Percentiles rank a stretch among this genome's conserved stretches.
phyloP scores from a whole-genome alignment of 2,888 invertebrate species.

The Luperina testacea region DNA sequence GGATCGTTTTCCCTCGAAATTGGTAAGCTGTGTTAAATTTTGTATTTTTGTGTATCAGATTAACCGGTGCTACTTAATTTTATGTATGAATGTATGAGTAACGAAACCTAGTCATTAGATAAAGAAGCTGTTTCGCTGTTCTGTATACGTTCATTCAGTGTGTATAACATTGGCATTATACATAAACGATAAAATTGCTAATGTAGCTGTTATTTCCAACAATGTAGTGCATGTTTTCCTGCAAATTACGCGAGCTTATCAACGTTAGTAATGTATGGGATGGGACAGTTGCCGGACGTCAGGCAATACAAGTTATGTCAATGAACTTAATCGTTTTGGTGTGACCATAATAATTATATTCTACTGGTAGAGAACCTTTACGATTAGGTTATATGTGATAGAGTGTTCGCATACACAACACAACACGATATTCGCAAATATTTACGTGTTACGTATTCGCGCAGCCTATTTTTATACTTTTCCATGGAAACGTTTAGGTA shows the following conservation, averaged over 20 bases:
- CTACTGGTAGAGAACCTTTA: constrained; percentile 15
- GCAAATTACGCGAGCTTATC: constrained; percentile 46
- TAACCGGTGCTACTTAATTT: neutral
- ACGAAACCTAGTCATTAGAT: constrained; percentile 11
- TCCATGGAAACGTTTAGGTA: constrained; percentile 13
- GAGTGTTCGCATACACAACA: neutral
- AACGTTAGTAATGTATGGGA: constrained; percentile 44
- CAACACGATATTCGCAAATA: constrained; percentile 19
- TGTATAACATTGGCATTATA: constrained; percentile 18
- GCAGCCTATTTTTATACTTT: constrained; percentile 30
- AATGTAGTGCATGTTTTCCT: constrained; percentile 45
- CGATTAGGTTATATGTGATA: neutral
- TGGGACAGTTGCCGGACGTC: constrained; percentile 57
- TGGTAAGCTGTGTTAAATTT: constrained; percentile 62
- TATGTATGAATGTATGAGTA: neutral
- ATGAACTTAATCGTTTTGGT: constrained; percentile 61
- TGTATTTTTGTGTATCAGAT: neutral
- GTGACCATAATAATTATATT: constrained; percentile 21
- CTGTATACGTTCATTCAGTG: constrained; percentile 5
- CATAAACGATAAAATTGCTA: constrained; percentile 18
- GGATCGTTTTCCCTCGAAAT: constrained; percentile 66
- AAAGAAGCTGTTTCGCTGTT: constrained; percentile 17
- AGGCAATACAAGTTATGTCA: constrained; percentile 62
- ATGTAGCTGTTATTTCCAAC: constrained; percentile 22
- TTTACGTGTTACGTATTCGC: constrained; percentile 4